These are phyloP conservation scores for Syngnathus typhle DNA, from an alignment of 2,113 vertebrate species.

Conservation along the genomic window DNA sequence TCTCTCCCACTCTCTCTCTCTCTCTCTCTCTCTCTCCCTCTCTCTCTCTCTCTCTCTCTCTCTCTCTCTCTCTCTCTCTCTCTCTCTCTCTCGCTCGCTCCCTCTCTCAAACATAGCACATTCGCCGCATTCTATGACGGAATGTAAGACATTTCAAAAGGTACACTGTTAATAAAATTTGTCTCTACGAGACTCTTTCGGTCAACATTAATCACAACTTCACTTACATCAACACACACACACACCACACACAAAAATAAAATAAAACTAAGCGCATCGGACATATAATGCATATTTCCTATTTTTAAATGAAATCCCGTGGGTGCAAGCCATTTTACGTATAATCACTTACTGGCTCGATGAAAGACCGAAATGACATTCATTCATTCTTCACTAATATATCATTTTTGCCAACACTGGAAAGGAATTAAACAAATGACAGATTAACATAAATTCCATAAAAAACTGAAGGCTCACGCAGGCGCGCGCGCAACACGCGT, in stretches of 20 bases:
- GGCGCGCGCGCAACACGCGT: too few species aligned
- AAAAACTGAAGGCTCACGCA: background rate
- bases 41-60: background rate
- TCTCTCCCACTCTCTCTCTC: background rate
- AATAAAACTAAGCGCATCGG: too few species aligned
- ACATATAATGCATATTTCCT: background rate
- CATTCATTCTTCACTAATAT: background rate
- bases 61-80: background rate
- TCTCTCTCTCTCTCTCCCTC: background rate
- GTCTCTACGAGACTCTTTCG: too few species aligned
- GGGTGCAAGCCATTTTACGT: background rate
- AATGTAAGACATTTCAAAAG: too few species aligned
- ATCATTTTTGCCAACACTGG: background rate
- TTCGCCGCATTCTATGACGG: too few species aligned
- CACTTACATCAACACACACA: too few species aligned
- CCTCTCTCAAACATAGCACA: too few species aligned
- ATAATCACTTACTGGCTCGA: background rate
- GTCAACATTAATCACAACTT: too few species aligned
- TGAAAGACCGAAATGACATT: background rate
- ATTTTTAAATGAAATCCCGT: background rate
- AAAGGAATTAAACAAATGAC: background rate
- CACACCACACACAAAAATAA: too few species aligned
- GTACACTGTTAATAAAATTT: too few species aligned
- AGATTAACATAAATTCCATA: background rate
- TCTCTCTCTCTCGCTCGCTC: background rate